Evolutionary conservation across 1,140 invertebrate genomes (phyloP).

Genomic region (Marisa cornuarietis): DNA sequence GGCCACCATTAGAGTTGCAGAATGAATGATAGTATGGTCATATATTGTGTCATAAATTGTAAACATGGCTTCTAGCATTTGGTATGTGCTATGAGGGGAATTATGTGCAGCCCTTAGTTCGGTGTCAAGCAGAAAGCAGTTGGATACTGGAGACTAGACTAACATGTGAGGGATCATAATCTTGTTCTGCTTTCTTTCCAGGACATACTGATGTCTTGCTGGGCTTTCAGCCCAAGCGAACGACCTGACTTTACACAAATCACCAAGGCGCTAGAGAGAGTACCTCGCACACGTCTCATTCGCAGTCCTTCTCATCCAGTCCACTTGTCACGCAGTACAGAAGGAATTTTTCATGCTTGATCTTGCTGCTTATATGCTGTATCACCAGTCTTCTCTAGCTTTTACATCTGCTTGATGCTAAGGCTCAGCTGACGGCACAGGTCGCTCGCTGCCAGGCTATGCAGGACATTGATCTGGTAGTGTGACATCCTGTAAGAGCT

Average conservation of each 20-base stretch:
- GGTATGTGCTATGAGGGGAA: too few species aligned
- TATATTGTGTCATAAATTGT: not conserved
- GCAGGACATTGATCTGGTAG: too few species aligned
- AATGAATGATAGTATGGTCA: not conserved
- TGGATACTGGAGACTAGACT: too few species aligned
- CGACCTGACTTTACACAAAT: conserved; percentile 90
- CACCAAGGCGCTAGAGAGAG: conserved; percentile 84
- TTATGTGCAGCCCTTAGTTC: too few species aligned
- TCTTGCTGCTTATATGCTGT: not conserved
- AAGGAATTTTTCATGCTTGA: conserved; percentile 23
- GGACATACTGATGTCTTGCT: conserved; percentile 97
- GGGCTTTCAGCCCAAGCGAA: conserved; percentile 85
- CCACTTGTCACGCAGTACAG: conserved; percentile 22
- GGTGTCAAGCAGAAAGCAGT: too few species aligned
- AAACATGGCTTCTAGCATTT: too few species aligned
- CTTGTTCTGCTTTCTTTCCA: conserved; percentile 66
- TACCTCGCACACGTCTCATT: conserved; percentile 90
- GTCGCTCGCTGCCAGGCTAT: too few species aligned
- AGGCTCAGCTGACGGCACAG: too few species aligned
- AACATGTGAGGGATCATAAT: not conserved
- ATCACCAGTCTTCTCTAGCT: too few species aligned
- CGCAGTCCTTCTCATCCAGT: conserved; percentile 95
- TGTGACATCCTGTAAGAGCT: too few species aligned
- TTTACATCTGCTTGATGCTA: too few species aligned
- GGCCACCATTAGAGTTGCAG: not conserved